A percentile compares a stretch with the other conserved stretches of the same genome.
Evolutionary conservation across 2,797 vertebrate species (phyloP).

Genomic region (Oreochromis mossambicus): DNA sequence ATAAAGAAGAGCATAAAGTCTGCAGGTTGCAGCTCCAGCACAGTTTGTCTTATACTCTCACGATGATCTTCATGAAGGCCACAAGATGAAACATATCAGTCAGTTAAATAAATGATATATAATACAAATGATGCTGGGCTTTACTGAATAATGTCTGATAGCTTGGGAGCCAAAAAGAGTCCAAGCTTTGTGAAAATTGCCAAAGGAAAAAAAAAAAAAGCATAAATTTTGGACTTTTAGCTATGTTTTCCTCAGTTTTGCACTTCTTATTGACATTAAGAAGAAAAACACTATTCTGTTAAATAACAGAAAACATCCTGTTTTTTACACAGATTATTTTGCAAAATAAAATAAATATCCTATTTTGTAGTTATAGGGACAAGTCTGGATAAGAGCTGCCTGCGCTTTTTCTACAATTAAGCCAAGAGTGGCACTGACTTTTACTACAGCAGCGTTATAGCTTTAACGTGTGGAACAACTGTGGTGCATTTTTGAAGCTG

Average conservation of each 20-base stretch:
- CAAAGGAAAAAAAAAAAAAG: neutral
- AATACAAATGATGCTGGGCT: neutral
- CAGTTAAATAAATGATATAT: neutral
- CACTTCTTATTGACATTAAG: neutral
- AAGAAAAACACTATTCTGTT: neutral
- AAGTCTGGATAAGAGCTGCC: neutral
- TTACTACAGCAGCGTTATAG: neutral
- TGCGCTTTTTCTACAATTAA: neutral
- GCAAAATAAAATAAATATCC: fast-evolving
- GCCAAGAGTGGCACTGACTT: neutral
- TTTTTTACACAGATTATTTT: neutral
- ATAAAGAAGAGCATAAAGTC: neutral
- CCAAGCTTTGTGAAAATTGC: neutral
- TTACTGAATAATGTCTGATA: neutral
- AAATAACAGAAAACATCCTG: neutral
- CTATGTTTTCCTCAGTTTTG: fast-evolving
- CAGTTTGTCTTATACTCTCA: neutral
- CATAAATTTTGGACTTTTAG: neutral
- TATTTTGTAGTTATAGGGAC: neutral
- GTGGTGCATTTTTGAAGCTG: neutral
- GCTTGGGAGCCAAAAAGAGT: neutral
- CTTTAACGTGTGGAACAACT: neutral
- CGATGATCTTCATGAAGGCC: neutral
- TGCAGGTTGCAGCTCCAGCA: neutral
- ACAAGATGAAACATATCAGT: neutral